phyloP scores from a whole-genome alignment of 2,797 vertebrate species.

The Phrynocephalus guinanensis region DNA sequence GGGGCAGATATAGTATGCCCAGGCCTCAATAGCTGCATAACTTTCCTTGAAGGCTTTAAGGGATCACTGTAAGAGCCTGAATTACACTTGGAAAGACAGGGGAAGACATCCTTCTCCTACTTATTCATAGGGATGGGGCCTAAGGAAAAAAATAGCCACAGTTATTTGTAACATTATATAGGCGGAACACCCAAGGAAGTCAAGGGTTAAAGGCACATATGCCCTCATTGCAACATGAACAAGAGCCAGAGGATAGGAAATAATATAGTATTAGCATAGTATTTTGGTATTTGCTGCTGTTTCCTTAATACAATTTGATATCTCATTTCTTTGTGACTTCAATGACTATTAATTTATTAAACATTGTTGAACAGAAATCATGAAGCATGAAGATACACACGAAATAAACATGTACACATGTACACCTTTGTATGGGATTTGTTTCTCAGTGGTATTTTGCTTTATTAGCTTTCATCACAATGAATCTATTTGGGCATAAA shows the following conservation, averaged over 20 bases:
- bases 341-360: slow-evolving; percentile 7
- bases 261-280: neutral
- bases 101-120: neutral
- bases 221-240: neutral
- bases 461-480: slow-evolving; percentile 89
- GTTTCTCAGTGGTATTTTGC: slow-evolving; percentile 50
- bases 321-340: neutral
- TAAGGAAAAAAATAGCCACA: neutral
- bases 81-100: neutral
- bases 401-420: no score
- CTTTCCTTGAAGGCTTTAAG: no score
- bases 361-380: slow-evolving; percentile 38
- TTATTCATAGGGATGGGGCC: no score
- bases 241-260: neutral
- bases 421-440: slow-evolving; percentile 32
- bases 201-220: neutral
- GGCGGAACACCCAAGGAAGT: neutral
- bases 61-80: neutral
- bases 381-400: neutral
- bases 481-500: slow-evolving; percentile 88
- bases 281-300: neutral
- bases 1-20: no score
- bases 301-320: neutral
- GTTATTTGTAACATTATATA: neutral
- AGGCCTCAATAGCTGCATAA: no score